Evolutionary conservation across 2,113 vertebrate species (phyloP).

Genomic region (Anhinga anhinga): DNA sequence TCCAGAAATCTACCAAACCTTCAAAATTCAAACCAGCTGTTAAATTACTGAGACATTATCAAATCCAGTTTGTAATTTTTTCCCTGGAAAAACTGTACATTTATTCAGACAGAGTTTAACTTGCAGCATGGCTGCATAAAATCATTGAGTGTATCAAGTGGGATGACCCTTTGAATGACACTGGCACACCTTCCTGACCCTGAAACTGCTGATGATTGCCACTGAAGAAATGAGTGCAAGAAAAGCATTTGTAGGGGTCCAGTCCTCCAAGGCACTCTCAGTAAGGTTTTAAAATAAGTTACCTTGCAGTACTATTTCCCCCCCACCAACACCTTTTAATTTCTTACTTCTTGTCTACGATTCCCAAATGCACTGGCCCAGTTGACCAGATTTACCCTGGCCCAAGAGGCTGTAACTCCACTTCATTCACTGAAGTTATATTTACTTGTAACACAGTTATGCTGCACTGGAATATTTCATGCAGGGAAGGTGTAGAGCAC

Average conservation of each 20-base stretch:
- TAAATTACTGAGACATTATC: background rate
- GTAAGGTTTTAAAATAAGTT: background rate
- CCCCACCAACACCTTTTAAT: background rate
- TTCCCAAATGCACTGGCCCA: background rate
- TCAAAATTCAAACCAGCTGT: background rate
- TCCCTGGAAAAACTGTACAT: background rate
- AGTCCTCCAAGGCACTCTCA: background rate
- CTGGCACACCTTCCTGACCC: background rate
- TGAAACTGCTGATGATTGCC: background rate
- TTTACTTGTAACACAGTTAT: background rate
- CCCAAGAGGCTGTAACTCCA: background rate
- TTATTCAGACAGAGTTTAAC: background rate
- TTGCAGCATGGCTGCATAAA: background rate
- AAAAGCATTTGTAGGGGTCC: background rate
- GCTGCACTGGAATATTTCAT: background rate
- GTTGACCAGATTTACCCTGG: background rate
- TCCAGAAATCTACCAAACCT: background rate
- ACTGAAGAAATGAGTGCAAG: background rate
- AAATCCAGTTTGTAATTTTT: background rate
- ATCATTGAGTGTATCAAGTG: background rate
- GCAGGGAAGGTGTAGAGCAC: background rate
- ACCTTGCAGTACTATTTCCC: background rate
- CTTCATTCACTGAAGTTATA: background rate
- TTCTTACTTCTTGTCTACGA: background rate
- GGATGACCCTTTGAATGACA: background rate